Base-by-base conservation (phyloP, 1,140 invertebrate species). In the Zaprionus taronus region DNA sequence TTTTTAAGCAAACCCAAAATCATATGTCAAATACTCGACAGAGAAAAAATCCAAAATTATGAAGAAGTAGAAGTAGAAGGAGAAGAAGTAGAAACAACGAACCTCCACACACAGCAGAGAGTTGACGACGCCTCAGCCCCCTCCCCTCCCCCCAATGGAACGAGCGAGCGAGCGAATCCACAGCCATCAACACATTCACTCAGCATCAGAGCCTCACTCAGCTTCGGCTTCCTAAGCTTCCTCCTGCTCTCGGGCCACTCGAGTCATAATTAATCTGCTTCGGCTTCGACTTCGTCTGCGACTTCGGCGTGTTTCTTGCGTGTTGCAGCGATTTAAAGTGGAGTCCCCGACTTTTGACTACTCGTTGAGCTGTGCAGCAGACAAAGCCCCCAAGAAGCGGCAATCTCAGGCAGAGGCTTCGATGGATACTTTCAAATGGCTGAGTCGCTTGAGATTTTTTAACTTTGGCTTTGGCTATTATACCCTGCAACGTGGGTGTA, bases 251-350 rank as follows among this genome's bases (percentile, higher is more conserved):
- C 47, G 47, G n/a, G 31, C 58, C 41, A 47, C n/a, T 67, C 63
- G 17, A 75, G 34, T 80, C 79, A 89, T 89, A 89, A 89, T 89
- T 89, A 89, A 89, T 89, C 84, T 89, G 84, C 84, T 89, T 87
- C 70, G 78, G 77, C 80, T 74, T 83, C 80, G n/a, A 7, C 78
- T 70, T 77, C 57, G 60, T 41, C 47, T 69, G 34, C 38, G 28
- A 41, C 65, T 74, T 64, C 20, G 20, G 47, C 47, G 47, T 65
- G 47, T 65, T 64, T 67, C 79, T 83, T 87, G 84, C 84, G 84
- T 89, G 84, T 89, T 87, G 84, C 84, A 76, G 84, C 84, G 89
- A 89, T 89, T 87, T 87, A 76, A 87, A 83, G 80, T 87, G 80
- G 83, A 81, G 79, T 85, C 76, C 73, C 79, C 82, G 64, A 65